A percentile compares a stretch with the other conserved stretches of the same genome.
Conservation (phyloP, 2,113 vertebrate species). For the Halcyon malimbica region DNA sequence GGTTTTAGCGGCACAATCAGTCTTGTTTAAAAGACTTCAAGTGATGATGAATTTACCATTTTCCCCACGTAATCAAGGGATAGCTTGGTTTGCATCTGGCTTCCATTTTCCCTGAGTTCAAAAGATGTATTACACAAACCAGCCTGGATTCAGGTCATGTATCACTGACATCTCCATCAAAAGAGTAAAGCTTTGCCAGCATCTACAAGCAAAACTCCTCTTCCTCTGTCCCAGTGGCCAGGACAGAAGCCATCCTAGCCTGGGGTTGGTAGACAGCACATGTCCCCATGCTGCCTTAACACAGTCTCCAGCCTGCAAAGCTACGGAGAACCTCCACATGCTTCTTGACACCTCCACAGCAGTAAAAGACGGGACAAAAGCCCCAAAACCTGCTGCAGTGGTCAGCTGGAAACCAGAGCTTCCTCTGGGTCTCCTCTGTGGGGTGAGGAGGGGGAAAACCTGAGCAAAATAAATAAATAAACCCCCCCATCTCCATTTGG, state of each 20-base stretch:
- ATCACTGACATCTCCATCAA: slow-evolving; percentile 40
- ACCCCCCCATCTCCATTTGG: slow-evolving; percentile 77
- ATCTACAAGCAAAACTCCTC: not conserved
- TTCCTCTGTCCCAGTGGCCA: not conserved
- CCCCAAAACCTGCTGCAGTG: not conserved
- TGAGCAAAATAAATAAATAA: slow-evolving; percentile 73
- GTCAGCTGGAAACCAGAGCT: not conserved
- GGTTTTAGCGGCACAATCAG: not conserved
- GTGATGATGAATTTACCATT: slow-evolving; percentile 54
- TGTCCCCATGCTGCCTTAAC: fast-evolving
- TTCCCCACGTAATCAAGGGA: slow-evolving; percentile 22
- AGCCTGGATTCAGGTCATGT: slow-evolving; percentile 9
- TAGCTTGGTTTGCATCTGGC: slow-evolving; percentile 58
- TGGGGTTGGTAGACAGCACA: not conserved
- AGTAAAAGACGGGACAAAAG: fast-evolving
- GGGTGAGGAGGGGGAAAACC: not conserved
- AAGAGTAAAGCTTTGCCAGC: not conserved
- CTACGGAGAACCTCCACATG: not conserved
- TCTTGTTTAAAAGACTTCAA: slow-evolving; percentile 57
- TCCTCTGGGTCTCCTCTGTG: not conserved
- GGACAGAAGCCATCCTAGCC: not conserved
- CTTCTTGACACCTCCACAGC: not conserved
- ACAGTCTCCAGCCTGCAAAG: not conserved
- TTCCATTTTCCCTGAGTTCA: not conserved
- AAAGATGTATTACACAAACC: slow-evolving; percentile 22